Evolutionary conservation across 2,797 vertebrate genomes (phyloP).

Genomic region (Fratercula arctica): DNA sequence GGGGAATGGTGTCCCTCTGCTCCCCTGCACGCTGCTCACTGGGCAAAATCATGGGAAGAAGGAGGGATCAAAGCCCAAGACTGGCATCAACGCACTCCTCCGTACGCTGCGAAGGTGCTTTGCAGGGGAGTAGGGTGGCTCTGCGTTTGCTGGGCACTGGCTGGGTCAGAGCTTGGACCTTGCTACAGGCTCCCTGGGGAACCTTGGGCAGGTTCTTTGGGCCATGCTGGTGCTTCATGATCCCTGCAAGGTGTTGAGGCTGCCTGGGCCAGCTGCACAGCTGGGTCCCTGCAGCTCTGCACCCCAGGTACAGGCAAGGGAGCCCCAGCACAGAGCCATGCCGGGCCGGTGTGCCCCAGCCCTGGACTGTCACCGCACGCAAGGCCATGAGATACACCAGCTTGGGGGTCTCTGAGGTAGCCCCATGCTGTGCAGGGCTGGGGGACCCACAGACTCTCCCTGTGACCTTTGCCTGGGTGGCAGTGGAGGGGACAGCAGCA

Average conservation of each 20-base stretch:
- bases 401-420: background rate
- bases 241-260: background rate
- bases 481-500: background rate
- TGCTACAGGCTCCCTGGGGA: background rate
- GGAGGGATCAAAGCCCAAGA: background rate
- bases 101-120: rapidly evolving
- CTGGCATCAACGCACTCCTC: rapidly evolving
- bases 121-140: background rate
- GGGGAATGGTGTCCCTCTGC: background rate
- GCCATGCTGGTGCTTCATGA: rapidly evolving
- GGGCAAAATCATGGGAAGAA: background rate
- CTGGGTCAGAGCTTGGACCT: background rate
- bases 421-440: background rate
- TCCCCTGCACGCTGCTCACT: rapidly evolving
- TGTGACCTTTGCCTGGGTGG: background rate
- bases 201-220: background rate
- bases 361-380: rapidly evolving
- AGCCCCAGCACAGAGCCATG: background rate
- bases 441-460: background rate
- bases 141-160: rapidly evolving
- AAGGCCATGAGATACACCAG: background rate
- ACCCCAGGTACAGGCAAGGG: background rate
- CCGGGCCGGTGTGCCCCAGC: rapidly evolving
- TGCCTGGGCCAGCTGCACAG: background rate
- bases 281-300: background rate